A percentile compares a stretch with the other conserved stretches of the same genome.
Evolutionary conservation across 2,888 invertebrate genomes (phyloP).

Genomic region (Pseudanteris insignis): DNA sequence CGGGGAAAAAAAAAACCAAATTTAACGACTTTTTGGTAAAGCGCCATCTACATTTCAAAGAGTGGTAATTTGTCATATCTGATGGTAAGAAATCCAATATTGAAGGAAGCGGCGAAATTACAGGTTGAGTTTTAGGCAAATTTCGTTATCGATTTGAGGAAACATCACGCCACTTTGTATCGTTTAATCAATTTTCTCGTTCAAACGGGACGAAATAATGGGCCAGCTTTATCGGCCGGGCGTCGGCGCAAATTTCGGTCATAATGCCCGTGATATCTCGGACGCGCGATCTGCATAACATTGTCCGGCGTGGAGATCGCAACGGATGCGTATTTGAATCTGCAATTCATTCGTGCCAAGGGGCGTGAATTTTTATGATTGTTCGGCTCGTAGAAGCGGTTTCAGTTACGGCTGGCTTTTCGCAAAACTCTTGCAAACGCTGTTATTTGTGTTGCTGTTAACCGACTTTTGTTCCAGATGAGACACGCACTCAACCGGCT

Average conservation of each 20-base stretch:
- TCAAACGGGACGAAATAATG: not conserved
- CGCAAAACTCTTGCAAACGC: slow-evolving; percentile 33
- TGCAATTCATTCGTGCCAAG: slow-evolving; percentile 46
- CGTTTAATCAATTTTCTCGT: slow-evolving; percentile 36
- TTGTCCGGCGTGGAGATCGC: slow-evolving; percentile 25
- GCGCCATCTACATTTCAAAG: too few relatives aligned
- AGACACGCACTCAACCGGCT: slow-evolving; percentile 30
- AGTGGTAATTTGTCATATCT: too few relatives aligned
- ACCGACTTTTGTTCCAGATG: slow-evolving; percentile 41
- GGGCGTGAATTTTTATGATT: slow-evolving; percentile 46
- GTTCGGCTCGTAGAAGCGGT: slow-evolving; percentile 34
- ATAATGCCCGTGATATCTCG: slow-evolving; percentile 21
- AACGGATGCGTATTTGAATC: slow-evolving; percentile 44
- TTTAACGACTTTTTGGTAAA: too few relatives aligned
- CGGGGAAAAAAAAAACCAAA: too few relatives aligned
- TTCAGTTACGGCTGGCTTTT: slow-evolving; percentile 34
- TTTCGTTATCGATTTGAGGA: too few relatives aligned
- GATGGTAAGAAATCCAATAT: too few relatives aligned
- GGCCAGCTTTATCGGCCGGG: slow-evolving; percentile 20
- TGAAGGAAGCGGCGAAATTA: too few relatives aligned
- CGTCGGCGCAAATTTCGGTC: slow-evolving; percentile 10
- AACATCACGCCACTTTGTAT: slow-evolving; percentile 15
- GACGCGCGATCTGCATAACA: slow-evolving; percentile 30
- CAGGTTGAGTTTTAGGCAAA: too few relatives aligned
- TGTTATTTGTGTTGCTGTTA: slow-evolving; percentile 42